Base-by-base conservation (phyloP, 2,888 invertebrate species). In the Allygus modestus region DNA sequence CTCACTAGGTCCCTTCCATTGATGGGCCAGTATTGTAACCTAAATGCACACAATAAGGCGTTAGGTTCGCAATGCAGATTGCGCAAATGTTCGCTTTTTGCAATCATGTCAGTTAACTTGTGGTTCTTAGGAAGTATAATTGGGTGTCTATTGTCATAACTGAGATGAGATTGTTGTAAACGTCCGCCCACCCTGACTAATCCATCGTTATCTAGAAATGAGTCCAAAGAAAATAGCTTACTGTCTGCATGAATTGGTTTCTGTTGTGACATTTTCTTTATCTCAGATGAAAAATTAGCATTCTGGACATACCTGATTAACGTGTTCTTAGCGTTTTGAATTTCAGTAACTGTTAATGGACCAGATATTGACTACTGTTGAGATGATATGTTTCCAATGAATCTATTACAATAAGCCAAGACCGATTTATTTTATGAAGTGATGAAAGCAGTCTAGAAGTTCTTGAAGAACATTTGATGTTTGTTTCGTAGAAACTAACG, bases 1-100 rank as follows among this genome's bases (percentile, higher is more conserved):
- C 84, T 23, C 28, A n/a, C 33, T 33, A 58, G 33, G 23, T 83
- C 75, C 46, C 84, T 33, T 15, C 82, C 85, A n/a, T 69, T 51
- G 17, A 84, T 17, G 15, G 82, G 82, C 84, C 84, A 85, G 31
- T 82, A 84, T 23, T 69, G 37, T 65, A 43, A 31, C 65, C 75
- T 54, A 12, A 85, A 54, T 1, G 71, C 9, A 15, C 23, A 61
- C 11, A 84, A 46, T 28, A 84, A n/a, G 11, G 54, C 12, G 41
- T 82, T 81, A 28, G 82, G 77, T 12, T 81, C 82, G 41, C 71
- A 41, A 37, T 85, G 85, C 1, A 54, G 37, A 20, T 17, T 71
- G n/a, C 71, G 41, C 0, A 71, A 0, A 28, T 83, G 73, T 28
- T 33, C 31, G 0, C 46, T 5, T 4, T 1, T 69, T 41, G 54